Base-by-base conservation (phyloP, 2,113 vertebrate species). In the Periophthalmus modestus region DNA sequence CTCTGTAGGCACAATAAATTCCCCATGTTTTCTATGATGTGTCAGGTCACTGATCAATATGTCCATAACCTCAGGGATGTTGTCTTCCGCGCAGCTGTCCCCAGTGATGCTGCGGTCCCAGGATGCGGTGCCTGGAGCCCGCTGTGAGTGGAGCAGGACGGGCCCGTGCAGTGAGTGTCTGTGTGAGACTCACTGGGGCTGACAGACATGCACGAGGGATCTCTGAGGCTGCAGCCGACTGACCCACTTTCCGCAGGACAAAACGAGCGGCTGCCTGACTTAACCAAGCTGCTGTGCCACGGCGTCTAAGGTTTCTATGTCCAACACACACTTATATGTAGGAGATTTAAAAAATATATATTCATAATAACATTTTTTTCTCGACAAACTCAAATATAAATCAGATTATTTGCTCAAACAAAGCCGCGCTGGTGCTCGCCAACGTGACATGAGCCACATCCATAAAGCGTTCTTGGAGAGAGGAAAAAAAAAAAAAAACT, bases 201-300 rank as follows among this genome's bases (percentile, higher is more conserved):
- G 74, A 79, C 75, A 72, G 69, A 81, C 74, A 19, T 34, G 34
- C 78, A 52, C 39, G 39, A 71, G 77, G 69, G 70, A 46, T 67
- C 78, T 24, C 71, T 68, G 68, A 77, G 57, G 72, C 82, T 75
- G 80, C 88, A 88, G 84, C 83, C 75, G 78, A 74, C 79, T 93
- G 92, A 93, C 92, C 93, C 92, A 92, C 83, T 92, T 94, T 89
- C 85, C 39, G 65, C 82, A 21, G 74, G 73, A 87, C 89, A 83
- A 61, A 78, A 55, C 80, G 80, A 77, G 82, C 82, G 68, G 82
- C 73, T 73, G 18, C 62, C 78, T 67, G 82, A 77, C 72, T 66
- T 73, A 55, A 54, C 33, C 58, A 73, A 73, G 72, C 66, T 21
- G 50, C 74, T 68, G 52, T 70, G 77, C 68, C 79, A 76, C 69